Base-by-base conservation (phyloP, 1,140 invertebrate species). In the Drosophila triauraria region DNA sequence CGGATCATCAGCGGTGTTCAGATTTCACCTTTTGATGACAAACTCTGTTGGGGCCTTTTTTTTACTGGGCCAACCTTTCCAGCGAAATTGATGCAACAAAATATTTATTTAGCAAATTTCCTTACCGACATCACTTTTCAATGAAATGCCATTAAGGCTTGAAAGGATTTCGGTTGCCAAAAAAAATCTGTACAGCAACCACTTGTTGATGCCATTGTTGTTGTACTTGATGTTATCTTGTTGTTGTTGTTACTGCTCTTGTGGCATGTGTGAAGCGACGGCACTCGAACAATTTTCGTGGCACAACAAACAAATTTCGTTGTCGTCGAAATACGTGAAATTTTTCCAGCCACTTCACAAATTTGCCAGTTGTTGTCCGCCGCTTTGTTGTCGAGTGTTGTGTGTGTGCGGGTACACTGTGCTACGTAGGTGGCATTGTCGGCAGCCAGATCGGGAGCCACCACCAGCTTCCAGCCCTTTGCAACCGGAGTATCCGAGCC, bases 301-400 rank as follows among this genome's bases (percentile, higher is more conserved):
- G 71, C 57, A 62, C 71, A 62, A 75, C 71, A 75, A 76, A 65
- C 72, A 76, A 64, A 75, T 78, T 78, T 70, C 43, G 62, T 40
- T 74, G 42, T n/a, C 67, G 58, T 72, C 50, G 58, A 78, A 78
- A 78, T 78, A 78, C 65, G 65, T 78, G 75, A 78, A 78, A 78
- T 78, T 78, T 78, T 78, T 78, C 46, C 75, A 78, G 75, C 58
- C 75, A 78, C 75, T 78, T 78, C 32, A 78, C 54, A 78, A 78
- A 78, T 78, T 77, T 78, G 43, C 35, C 50, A 40, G 50, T 40
- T 69, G 75, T 75, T 64, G 72, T 64, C 50, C 61, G 63, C 9
- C 4, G 63, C 35, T 78, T 78, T 78, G 75, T 78, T 70, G 75
- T 78, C 58, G 46, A 78, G 65, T 78, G 75, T 56, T 69, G 27